A percentile compares a stretch with the other conserved stretches of the same genome.
Conservation (phyloP, 2,797 vertebrate genomes). For the Etheostoma perlongum region DNA sequence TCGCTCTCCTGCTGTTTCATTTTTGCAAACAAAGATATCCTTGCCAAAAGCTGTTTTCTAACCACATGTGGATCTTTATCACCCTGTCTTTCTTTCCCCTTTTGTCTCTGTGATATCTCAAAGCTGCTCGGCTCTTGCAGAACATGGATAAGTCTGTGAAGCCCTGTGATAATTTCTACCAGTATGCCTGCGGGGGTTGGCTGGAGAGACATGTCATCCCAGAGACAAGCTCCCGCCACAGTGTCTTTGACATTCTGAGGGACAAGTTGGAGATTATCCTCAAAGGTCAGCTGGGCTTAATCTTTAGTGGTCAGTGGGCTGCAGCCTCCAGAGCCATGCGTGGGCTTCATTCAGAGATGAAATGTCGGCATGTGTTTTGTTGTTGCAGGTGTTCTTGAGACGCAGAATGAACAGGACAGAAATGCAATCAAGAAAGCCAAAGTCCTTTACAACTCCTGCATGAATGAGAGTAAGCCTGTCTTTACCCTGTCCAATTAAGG, state of each 20-base stretch:
- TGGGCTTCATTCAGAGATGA: slow-evolving; percentile 39
- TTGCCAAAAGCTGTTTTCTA: slow-evolving; percentile 7
- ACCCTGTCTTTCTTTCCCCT: neutral
- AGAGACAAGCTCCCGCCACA: slow-evolving; percentile 94
- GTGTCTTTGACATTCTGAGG: slow-evolving; percentile 94
- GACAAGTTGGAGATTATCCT: slow-evolving; percentile 96
- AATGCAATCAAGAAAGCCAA: slow-evolving; percentile 94
- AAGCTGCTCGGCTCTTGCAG: slow-evolving; percentile 94
- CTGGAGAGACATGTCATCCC: slow-evolving; percentile 92
- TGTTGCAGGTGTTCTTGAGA: slow-evolving; percentile 91
- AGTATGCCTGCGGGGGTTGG: slow-evolving; percentile 97
- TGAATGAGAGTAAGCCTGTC: slow-evolving; percentile 91
- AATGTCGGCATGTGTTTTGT: slow-evolving; percentile 46
- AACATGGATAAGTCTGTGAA: slow-evolving; percentile 92
- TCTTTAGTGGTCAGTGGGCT: slow-evolving; percentile 44
- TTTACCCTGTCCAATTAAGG: neutral
- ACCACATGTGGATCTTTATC: neutral
- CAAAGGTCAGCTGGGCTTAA: slow-evolving; percentile 87
- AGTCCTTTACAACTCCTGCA: slow-evolving; percentile 93
- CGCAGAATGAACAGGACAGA: slow-evolving; percentile 84
- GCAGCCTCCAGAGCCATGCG: slow-evolving; percentile 27
- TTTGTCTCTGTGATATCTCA: neutral
- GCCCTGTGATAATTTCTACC: slow-evolving; percentile 95
- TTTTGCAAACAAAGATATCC: slow-evolving; percentile 25
- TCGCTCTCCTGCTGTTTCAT: slow-evolving; percentile 23